phyloP scores from a whole-genome alignment of 2,113 vertebrate genomes.

The Pontoporia blainvillei region DNA sequence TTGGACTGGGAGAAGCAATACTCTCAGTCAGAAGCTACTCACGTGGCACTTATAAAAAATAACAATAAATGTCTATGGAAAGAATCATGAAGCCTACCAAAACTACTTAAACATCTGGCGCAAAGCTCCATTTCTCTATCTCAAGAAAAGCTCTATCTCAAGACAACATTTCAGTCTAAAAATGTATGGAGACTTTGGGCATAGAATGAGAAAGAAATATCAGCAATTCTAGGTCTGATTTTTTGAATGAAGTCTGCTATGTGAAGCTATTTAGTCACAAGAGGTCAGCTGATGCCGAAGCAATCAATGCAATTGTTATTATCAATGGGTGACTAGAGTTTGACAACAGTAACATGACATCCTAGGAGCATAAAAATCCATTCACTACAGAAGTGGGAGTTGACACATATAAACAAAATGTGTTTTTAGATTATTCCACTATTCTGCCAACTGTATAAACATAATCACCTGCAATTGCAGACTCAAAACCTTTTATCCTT shows the following conservation, averaged over 20 bases:
- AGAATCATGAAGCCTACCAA: neutral
- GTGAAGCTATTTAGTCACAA: slow-evolving; percentile 38
- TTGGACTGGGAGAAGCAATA: neutral
- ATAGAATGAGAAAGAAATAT: slow-evolving; percentile 15
- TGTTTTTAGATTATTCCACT: slow-evolving; percentile 24
- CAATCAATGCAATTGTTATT: slow-evolving; percentile 50
- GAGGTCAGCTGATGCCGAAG: slow-evolving; percentile 40
- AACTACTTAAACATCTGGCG: slow-evolving; percentile 14
- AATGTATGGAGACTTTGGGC: neutral
- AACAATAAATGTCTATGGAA: neutral
- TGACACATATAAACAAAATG: neutral
- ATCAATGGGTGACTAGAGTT: slow-evolving; percentile 23
- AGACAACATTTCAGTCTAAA: slow-evolving; percentile 25
- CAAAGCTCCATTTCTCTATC: neutral
- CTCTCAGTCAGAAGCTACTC: neutral
- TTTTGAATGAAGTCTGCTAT: slow-evolving; percentile 22
- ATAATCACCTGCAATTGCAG: slow-evolving; percentile 25
- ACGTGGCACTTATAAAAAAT: slow-evolving; percentile 1
- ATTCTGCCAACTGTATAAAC: slow-evolving; percentile 2
- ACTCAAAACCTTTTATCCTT: slow-evolving; percentile 16
- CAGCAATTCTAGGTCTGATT: neutral
- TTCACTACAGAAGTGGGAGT: slow-evolving; percentile 11
- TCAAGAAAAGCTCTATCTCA: neutral
- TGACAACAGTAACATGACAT: slow-evolving; percentile 7
- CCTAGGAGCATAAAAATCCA: slow-evolving; percentile 36